Percentiles rank a stretch among this genome's conserved stretches.
Evolutionary conservation across 2,113 vertebrate genomes (phyloP).

Genomic region (Embiotoca jacksoni): DNA sequence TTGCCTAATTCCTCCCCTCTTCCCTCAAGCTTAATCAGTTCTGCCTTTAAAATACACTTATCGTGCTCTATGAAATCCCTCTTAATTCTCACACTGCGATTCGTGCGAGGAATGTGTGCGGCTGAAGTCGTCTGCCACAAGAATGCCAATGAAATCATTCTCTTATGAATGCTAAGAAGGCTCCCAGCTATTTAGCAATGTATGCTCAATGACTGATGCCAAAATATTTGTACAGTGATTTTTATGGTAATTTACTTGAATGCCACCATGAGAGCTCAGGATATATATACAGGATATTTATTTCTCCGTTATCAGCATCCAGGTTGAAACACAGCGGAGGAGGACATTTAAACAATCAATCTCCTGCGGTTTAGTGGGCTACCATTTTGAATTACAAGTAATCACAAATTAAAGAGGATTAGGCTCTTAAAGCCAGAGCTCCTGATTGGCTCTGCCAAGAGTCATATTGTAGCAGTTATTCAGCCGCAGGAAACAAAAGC

Average conservation of each 20-base stretch:
- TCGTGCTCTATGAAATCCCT: constrained; percentile 66
- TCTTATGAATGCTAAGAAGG: constrained; percentile 63
- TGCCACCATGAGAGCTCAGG: constrained; percentile 61
- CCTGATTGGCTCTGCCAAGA: constrained; percentile 63
- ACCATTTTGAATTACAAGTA: constrained; percentile 75
- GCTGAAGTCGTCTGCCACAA: constrained; percentile 71
- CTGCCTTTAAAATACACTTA: constrained; percentile 72
- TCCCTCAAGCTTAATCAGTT: constrained; percentile 70
- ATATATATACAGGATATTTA: constrained; percentile 61
- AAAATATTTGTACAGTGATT: constrained; percentile 74
- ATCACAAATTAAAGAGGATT: constrained; percentile 79
- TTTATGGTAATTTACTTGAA: constrained; percentile 75
- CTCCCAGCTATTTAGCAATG: constrained; percentile 73
- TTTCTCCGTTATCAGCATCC: constrained; percentile 58
- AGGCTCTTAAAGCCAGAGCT: constrained; percentile 65
- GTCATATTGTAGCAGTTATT: constrained; percentile 71
- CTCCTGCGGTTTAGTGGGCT: constrained; percentile 70
- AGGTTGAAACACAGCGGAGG: constrained; percentile 62
- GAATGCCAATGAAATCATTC: constrained; percentile 68
- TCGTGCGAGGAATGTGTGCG: constrained; percentile 60
- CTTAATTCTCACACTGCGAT: constrained; percentile 74
- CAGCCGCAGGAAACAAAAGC: constrained; percentile 67
- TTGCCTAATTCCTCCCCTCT: constrained; percentile 67
- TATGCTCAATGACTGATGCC: constrained; percentile 69
- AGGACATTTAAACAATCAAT: constrained; percentile 71